phyloP scores from a whole-genome alignment of 1,140 invertebrate genomes.

The Chlorops oryzae region DNA sequence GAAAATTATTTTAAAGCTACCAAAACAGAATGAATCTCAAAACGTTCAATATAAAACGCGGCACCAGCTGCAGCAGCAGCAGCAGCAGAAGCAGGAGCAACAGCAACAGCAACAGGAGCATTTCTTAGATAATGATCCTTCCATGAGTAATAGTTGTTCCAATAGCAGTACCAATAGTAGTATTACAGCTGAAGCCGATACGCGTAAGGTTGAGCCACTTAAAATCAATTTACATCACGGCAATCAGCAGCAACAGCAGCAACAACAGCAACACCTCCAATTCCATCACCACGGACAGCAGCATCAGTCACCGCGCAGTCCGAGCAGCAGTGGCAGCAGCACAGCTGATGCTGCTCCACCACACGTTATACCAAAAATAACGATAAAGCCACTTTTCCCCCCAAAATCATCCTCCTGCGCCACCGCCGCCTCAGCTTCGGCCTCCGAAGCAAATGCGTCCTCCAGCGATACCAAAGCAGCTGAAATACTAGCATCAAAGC shows the following conservation, averaged over 20 bases:
- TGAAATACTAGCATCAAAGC: conserved; percentile 24
- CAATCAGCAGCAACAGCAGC: conserved; percentile 6
- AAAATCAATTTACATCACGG: conserved; percentile 20
- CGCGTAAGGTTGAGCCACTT: conserved; percentile 21
- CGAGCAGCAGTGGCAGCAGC: conserved; percentile 4
- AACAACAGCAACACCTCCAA: not conserved
- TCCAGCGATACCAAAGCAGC: conserved; percentile 37
- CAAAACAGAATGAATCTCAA: too few relatives aligned
- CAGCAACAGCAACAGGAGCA: conserved; percentile 12
- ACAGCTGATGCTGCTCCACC: conserved; percentile 3
- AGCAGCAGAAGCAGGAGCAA: conserved; percentile 14
- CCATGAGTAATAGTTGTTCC: not conserved
- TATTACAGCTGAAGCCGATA: conserved; percentile 1
- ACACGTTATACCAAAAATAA: conserved; percentile 18
- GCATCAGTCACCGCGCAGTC: too few relatives aligned
- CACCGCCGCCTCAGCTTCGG: not conserved
- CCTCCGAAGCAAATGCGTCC: conserved; percentile 26
- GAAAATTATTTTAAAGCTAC: too few relatives aligned
- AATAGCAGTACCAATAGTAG: not conserved
- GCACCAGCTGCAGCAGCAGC: conserved; percentile 11
- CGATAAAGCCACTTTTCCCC: conserved; percentile 18
- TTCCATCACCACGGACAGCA: not conserved
- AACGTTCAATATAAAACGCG: too few relatives aligned
- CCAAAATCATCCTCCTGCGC: not conserved
- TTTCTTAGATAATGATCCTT: conserved; percentile 19